phyloP scores from a whole-genome alignment of 2,113 vertebrate species.

The Muntiacus reevesi region DNA sequence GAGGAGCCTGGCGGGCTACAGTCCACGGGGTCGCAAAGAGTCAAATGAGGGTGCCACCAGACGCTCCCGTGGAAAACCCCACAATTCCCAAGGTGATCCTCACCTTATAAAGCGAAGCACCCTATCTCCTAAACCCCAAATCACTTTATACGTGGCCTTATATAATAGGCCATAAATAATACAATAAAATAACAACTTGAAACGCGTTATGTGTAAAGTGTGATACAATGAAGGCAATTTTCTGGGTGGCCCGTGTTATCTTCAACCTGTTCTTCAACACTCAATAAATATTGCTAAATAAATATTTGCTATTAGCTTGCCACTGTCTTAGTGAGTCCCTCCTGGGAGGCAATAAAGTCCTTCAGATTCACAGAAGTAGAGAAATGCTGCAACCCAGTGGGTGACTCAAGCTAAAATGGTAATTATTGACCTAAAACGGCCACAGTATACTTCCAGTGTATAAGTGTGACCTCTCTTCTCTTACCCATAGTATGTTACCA shows the following conservation, averaged over 20 bases:
- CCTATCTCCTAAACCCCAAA: not conserved
- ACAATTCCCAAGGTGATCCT: not conserved
- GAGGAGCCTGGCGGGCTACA: not conserved
- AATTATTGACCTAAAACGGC: not conserved
- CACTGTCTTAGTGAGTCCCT: not conserved
- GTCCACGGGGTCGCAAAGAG: not conserved
- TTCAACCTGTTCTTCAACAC: not conserved
- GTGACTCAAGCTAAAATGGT: not conserved
- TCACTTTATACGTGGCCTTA: not conserved
- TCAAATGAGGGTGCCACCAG: not conserved
- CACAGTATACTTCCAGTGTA: not conserved
- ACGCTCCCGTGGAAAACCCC: not conserved
- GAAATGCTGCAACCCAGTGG: not conserved
- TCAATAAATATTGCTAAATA: not conserved
- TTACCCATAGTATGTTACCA: not conserved
- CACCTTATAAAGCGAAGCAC: not conserved
- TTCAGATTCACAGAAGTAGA: not conserved
- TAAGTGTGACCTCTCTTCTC: not conserved
- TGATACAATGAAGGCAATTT: not conserved
- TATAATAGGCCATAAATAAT: not conserved
- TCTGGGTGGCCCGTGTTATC: not conserved
- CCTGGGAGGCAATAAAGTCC: not conserved
- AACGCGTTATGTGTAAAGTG: rapidly evolving
- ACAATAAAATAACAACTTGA: no score
- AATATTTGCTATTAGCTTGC: not conserved